These are phyloP conservation scores for Heteromurus nitidus DNA, from an alignment of 2,888 invertebrate genomes.

Conservation along the genomic window DNA sequence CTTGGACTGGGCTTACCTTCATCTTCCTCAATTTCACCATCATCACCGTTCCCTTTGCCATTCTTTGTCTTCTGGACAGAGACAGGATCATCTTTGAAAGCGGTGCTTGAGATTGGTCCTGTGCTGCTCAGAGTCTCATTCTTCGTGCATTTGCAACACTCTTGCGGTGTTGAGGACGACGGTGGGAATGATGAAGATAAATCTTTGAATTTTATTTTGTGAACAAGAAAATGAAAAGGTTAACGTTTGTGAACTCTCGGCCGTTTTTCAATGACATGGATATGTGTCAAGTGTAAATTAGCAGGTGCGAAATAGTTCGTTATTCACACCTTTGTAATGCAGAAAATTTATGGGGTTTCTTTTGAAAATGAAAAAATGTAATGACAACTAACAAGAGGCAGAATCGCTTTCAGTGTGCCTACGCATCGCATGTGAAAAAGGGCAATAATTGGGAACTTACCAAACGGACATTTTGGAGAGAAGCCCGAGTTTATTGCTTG, in stretches of 20 bases:
- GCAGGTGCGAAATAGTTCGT: slow-evolving; percentile 17
- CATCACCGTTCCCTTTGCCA: slow-evolving; percentile 9
- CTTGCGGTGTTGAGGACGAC: slow-evolving; percentile 9
- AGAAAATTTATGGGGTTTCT: background rate
- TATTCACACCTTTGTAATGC: slow-evolving; percentile 48
- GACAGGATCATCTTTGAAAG: slow-evolving; percentile 30
- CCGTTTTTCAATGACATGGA: background rate
- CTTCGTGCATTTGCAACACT: slow-evolving; percentile 42
- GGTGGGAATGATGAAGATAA: background rate
- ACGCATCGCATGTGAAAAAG: no score
- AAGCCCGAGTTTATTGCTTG: slow-evolving; percentile 61
- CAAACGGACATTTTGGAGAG: slow-evolving; percentile 50
- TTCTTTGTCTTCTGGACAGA: slow-evolving; percentile 49
- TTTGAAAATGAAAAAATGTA: background rate
- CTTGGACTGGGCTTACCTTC: slow-evolving; percentile 63
- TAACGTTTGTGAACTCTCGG: slow-evolving; percentile 34
- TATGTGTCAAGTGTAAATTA: slow-evolving; percentile 52
- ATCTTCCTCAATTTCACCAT: background rate
- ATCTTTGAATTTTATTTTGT: background rate
- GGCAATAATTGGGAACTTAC: no score
- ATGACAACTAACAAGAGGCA: no score
- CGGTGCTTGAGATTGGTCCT: background rate
- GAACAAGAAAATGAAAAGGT: background rate
- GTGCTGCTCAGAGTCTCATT: background rate
- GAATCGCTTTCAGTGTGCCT: no score